phyloP scores from a whole-genome alignment of 1,140 invertebrate species.

The Hestina assimilis region DNA sequence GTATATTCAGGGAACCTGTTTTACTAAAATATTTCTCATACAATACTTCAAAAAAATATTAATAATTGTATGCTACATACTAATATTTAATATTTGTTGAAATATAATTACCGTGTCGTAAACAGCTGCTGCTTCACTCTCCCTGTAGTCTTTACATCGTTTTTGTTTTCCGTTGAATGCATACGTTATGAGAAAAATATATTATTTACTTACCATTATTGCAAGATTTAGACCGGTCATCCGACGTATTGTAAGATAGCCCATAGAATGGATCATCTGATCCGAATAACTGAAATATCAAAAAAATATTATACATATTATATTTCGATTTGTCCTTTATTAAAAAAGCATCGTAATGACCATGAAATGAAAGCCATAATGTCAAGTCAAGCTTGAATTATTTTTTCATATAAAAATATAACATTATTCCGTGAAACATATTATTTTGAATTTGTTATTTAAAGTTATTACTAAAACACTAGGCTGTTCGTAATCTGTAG shows the following conservation, averaged over 20 bases:
- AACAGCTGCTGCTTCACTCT: background rate
- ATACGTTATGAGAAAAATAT: background rate
- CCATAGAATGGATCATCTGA: conserved; percentile 76
- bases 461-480: too few species aligned
- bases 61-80: background rate
- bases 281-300: conserved; percentile 68
- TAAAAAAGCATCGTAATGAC: background rate
- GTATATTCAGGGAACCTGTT: conserved; percentile 9
- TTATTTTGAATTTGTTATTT: too few species aligned
- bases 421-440: too few species aligned
- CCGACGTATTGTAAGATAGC: conserved; percentile 60
- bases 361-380: background rate
- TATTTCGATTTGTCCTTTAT: too few species aligned
- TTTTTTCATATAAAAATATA: too few species aligned
- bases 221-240: conserved; percentile 56
- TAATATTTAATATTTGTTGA: background rate
- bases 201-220: conserved; percentile 58
- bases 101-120: conserved; percentile 2
- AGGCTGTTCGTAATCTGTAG: too few species aligned
- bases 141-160: background rate
- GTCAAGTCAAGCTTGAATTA: too few species aligned
- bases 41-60: background rate
- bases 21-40: conserved; percentile 10
- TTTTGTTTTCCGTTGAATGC: background rate
- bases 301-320: background rate